Evolutionary conservation across 2,888 invertebrate species (phyloP).

Genomic region (Hydropsyche betteni): DNA sequence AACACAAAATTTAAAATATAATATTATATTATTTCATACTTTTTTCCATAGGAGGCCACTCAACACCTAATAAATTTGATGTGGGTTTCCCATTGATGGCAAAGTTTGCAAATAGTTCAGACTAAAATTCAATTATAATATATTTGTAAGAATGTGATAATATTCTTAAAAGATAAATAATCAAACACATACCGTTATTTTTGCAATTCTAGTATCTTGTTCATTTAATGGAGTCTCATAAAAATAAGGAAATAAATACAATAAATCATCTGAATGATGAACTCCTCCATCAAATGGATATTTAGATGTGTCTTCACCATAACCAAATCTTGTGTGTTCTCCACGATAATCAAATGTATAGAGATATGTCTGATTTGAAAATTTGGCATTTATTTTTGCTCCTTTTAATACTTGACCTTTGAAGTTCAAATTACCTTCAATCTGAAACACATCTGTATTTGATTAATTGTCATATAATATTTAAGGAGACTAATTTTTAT

Average conservation of each 20-base stretch:
- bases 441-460: slow-evolving; percentile 54
- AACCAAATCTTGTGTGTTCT: slow-evolving; percentile 58
- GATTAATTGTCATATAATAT: slow-evolving; percentile 47
- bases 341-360: slow-evolving; percentile 65
- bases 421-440: slow-evolving; percentile 60
- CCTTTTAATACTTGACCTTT: slow-evolving; percentile 61
- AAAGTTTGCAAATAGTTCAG: slow-evolving; percentile 58
- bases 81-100: slow-evolving; percentile 56
- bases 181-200: slow-evolving; percentile 57
- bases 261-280: slow-evolving; percentile 69
- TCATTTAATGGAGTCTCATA: slow-evolving; percentile 55
- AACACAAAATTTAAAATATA: background rate
- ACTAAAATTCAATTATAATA: background rate
- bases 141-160: background rate
- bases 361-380: slow-evolving; percentile 58
- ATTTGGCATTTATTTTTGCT: slow-evolving; percentile 57
- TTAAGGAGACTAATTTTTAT: slow-evolving; percentile 54
- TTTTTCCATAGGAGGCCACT: slow-evolving; percentile 57
- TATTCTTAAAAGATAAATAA: slow-evolving; percentile 2
- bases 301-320: slow-evolving; percentile 57
- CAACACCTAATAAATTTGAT: slow-evolving; percentile 53
- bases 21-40: slow-evolving; percentile 50
- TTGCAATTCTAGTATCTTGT: slow-evolving; percentile 57
- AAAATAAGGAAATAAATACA: slow-evolving; percentile 65
- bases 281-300: slow-evolving; percentile 64